Evolutionary conservation across 92 coral and sea anemone genomes (phyloP).

Genomic region (Nematostella vectensis): DNA sequence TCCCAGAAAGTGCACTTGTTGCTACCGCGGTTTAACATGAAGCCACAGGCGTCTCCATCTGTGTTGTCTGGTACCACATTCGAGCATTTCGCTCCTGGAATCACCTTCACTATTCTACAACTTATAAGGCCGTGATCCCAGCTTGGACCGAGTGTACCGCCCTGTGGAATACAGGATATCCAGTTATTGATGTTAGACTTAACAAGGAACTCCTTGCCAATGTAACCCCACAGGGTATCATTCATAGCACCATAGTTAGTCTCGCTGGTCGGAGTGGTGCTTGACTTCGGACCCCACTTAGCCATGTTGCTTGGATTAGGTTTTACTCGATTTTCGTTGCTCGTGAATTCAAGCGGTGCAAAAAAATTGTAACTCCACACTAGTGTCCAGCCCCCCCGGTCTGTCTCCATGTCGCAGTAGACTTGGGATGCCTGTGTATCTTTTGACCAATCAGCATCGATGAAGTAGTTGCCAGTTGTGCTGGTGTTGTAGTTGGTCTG

Average conservation of each 20-base stretch:
- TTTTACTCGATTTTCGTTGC: neutral
- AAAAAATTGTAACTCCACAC: neutral
- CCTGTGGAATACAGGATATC: neutral
- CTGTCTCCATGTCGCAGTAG: constrained; percentile 3
- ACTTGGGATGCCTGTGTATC: neutral
- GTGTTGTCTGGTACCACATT: neutral
- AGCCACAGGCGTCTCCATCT: neutral
- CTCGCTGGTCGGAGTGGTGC: neutral
- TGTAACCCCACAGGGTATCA: neutral
- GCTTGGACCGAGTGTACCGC: neutral
- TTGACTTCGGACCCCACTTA: neutral
- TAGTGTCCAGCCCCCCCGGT: constrained; percentile 5
- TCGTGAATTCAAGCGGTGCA: neutral
- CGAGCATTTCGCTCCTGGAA: neutral
- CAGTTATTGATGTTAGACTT: neutral
- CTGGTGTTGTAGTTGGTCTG: neutral
- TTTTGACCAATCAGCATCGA: neutral
- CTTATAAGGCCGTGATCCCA: neutral
- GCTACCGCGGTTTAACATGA: neutral
- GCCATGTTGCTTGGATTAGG: neutral
- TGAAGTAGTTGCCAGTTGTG: neutral
- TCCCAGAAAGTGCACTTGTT: neutral
- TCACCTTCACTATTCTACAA: neutral
- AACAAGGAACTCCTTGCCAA: neutral
- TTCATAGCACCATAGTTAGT: neutral